Conservation (phyloP, 92 coral and sea anemone genomes). For the Palythoa grandis region DNA sequence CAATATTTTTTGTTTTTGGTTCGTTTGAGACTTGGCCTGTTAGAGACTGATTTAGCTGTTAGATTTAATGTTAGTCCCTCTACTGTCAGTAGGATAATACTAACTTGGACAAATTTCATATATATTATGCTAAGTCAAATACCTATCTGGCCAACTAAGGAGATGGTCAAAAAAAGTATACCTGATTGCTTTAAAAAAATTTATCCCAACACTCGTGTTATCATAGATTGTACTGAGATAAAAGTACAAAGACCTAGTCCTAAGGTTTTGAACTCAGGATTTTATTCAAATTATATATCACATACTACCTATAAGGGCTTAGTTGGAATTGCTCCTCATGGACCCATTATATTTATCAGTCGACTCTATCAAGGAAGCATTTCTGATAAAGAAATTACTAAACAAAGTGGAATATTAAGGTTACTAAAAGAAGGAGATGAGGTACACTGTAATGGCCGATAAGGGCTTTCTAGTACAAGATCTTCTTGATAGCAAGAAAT, state of each 20-base stretch:
- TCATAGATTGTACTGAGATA: conserved; percentile 39
- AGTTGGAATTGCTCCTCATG: conserved; percentile 43
- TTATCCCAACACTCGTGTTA: conserved; percentile 9
- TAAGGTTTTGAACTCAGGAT: conserved; percentile 18
- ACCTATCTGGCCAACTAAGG: conserved; percentile 33
- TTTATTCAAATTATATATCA: conserved; percentile 45
- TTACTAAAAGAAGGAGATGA: conserved; percentile 46
- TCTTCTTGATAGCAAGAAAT: conserved; percentile 16
- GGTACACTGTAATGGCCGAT: conserved; percentile 65
- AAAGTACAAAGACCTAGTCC: conserved; percentile 38
- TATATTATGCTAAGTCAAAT: conserved; percentile 15
- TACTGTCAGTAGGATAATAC: conserved; percentile 14
- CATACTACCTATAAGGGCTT: conserved; percentile 32
- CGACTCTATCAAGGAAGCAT: conserved; percentile 45
- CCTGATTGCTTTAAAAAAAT: conserved; percentile 7
- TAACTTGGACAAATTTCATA: conserved; percentile 14
- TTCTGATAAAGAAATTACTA: conserved; percentile 56
- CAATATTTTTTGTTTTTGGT: conserved; percentile 18
- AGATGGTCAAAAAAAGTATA: conserved; percentile 8
- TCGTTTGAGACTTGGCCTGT: conserved; percentile 7
- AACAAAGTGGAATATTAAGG: conserved; percentile 44
- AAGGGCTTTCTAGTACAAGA: conserved; percentile 52
- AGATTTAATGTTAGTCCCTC: conserved; percentile 5
- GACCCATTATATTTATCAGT: conserved; percentile 49
- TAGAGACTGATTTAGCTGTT: conserved; percentile 14